A percentile compares a stretch with the other conserved stretches of the same genome.
phyloP scores from a whole-genome alignment of 2,888 invertebrate species.

The Amphipoea oculea region DNA sequence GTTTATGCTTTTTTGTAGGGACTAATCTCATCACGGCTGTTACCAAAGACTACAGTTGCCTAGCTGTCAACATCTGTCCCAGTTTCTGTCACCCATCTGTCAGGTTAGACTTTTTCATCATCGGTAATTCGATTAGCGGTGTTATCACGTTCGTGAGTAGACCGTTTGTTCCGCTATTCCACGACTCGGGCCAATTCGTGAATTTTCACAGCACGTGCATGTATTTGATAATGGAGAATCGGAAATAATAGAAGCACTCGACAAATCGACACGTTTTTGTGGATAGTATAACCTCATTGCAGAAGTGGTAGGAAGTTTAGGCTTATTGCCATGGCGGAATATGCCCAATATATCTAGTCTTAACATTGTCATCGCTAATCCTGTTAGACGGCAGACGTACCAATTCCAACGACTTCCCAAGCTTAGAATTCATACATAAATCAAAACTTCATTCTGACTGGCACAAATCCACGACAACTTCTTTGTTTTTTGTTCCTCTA shows the following conservation, averaged over 20 bases:
- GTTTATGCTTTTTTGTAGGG: slow-evolving; percentile 38
- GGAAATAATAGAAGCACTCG: slow-evolving; percentile 29
- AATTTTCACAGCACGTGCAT: slow-evolving; percentile 69
- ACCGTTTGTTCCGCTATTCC: slow-evolving; percentile 70
- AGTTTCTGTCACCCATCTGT: slow-evolving; percentile 62
- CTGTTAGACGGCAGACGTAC: slow-evolving; percentile 13
- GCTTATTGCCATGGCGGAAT: neutral
- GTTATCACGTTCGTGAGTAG: slow-evolving; percentile 73
- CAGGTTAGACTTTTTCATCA: slow-evolving; percentile 70
- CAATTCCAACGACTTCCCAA: slow-evolving; percentile 27
- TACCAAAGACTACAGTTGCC: slow-evolving; percentile 46
- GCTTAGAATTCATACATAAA: slow-evolving; percentile 24
- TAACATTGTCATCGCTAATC: slow-evolving; percentile 21
- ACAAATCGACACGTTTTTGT: slow-evolving; percentile 4
- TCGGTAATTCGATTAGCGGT: slow-evolving; percentile 79
- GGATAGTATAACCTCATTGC: neutral
- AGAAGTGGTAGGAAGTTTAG: neutral
- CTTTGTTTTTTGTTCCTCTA: neutral
- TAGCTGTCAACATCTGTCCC: slow-evolving; percentile 45
- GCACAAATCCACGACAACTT: neutral
- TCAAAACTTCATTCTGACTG: neutral
- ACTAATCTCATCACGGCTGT: slow-evolving; percentile 34
- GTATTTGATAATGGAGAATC: slow-evolving; percentile 61
- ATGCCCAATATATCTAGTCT: slow-evolving; percentile 5
- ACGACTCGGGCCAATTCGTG: slow-evolving; percentile 73